Evolutionary conservation across 1,140 invertebrate genomes (phyloP), one percentile per base, ranked within the genome.

Genomic region (Drosophila mauritiana): DNA sequence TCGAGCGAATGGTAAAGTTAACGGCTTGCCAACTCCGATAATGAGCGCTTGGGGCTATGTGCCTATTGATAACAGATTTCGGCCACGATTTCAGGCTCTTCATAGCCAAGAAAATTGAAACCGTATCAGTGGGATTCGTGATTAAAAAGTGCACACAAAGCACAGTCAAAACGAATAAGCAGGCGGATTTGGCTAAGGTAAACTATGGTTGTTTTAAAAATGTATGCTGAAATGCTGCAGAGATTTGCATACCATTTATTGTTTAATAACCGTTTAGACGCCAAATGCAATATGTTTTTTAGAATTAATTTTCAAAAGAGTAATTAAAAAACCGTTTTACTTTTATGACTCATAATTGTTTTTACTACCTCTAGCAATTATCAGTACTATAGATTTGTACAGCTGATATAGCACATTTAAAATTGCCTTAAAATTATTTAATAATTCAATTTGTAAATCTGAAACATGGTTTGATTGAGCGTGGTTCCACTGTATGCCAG

Each of bases 1-100:
- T 70, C 57, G 62, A 62, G 37, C 42, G 25, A 61, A 73, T 52
- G 69, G 20, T 59, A 56, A 64, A 49, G 45, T 78, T 39, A 73
- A 57, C 52, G 61, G 12, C 27, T 57, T 46, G 34, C 54, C 59
- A 59, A 12, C 27, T 42, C 12, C 45, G 74, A 63, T 73, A 82
- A 78, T 74, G 46, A 58, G 48, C 46, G 10, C 2, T 34, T 52
- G 69, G 46, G 69, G 46, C 20, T n/a, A 10, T 39, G 43, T 37
- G 45, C 37, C 53, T 3, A 25, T 31, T 64, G 43, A 36, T 67
- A 67, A 65, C 36, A 17, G 17, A 65, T 17, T 39, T 65, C 12
- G 15, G 40, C 20, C 61, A 17, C 31, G 1, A 61, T 2, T 51
- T 51, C 1, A 52, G 49, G 49, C 49, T 52, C 27, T 61, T 5